Base-by-base conservation (phyloP, 2,113 vertebrate species). In the Scomber scombrus region DNA sequence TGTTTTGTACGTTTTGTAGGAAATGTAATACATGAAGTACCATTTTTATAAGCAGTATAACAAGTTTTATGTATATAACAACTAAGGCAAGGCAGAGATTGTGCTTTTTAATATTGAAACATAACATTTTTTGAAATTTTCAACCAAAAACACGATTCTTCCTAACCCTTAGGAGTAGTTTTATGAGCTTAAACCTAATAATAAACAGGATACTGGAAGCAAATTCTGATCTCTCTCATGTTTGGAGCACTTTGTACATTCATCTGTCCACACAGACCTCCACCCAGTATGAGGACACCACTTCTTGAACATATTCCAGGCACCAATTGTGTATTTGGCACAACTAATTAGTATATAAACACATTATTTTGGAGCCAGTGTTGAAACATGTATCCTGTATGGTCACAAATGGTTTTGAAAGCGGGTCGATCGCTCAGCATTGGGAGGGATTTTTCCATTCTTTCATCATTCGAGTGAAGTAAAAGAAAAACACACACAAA, bases 401-500 rank as follows among this genome's bases (percentile, higher is more conserved):
- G 10, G 21, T 3, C 9, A 47, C 8, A 29, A 54, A 50, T 13
- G 0, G 47, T 62, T 69, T 13, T 34, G 23, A n/a, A 60, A 73
- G 7, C 34, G 49, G 55, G 58, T 26, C 47, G 68, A 21, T 19
- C 23, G n/a, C 29, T 73, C 10, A 4, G 10, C 2, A 2, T 21
- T 11, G 31, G 23, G 11, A 60, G 13, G 0, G 9, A 8, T 3
- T 0, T 21, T 29, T 16, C 11, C 5, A 11, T 11, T 21, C 14
- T 55, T 23, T 74, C 14, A 34, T 49, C 63, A 45, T 0, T 13
- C 1, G 19, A 67, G 49, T 11, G 47, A 78, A 50, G 46, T 16
- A 18, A 79, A 62, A 75, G n/a, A 56, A 7, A 18, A 55, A 67
- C 5, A 8, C 70, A n/a, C 19, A 51, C 43, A 34, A 49, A 69